These are phyloP conservation scores for Abscondita cerata DNA, from an alignment of 2,888 invertebrate species.

Conservation along the genomic window DNA sequence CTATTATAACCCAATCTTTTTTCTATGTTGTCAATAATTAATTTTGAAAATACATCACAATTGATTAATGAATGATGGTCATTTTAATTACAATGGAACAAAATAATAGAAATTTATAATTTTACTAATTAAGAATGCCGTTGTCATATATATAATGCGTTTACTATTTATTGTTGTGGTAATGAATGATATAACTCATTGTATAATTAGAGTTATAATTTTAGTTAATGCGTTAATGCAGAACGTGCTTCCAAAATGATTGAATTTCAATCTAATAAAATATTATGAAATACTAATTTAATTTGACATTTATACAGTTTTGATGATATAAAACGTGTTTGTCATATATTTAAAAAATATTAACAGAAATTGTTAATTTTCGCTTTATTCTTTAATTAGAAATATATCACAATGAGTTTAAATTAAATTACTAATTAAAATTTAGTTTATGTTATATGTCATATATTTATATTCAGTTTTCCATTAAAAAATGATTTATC, in stretches of 20 bases:
- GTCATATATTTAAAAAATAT: too few relatives aligned
- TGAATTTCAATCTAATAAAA: constrained; percentile 47
- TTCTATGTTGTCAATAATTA: too few relatives aligned
- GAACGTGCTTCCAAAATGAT: constrained; percentile 56
- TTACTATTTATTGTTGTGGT: constrained; percentile 58
- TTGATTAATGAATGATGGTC: too few relatives aligned
- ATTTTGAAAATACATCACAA: too few relatives aligned
- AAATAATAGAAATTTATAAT: constrained; percentile 59
- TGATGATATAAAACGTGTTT: background rate
- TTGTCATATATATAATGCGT: constrained; percentile 55
- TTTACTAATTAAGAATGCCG: constrained; percentile 59
- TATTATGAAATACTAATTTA: constrained; percentile 11
- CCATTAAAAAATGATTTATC: too few relatives aligned
- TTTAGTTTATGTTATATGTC: too few relatives aligned
- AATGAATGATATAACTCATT: constrained; percentile 60
- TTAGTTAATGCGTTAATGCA: constrained; percentile 57
- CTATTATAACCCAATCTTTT: too few relatives aligned
- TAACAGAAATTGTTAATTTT: too few relatives aligned
- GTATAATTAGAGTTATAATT: constrained; percentile 60
- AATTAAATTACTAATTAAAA: too few relatives aligned
- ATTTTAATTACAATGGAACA: constrained; percentile 8
- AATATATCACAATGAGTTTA: too few relatives aligned
- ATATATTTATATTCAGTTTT: too few relatives aligned
- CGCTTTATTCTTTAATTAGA: too few relatives aligned
- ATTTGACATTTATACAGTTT: constrained; percentile 16